Conservation (phyloP, 2,797 vertebrate species). For the Anableps anableps region DNA sequence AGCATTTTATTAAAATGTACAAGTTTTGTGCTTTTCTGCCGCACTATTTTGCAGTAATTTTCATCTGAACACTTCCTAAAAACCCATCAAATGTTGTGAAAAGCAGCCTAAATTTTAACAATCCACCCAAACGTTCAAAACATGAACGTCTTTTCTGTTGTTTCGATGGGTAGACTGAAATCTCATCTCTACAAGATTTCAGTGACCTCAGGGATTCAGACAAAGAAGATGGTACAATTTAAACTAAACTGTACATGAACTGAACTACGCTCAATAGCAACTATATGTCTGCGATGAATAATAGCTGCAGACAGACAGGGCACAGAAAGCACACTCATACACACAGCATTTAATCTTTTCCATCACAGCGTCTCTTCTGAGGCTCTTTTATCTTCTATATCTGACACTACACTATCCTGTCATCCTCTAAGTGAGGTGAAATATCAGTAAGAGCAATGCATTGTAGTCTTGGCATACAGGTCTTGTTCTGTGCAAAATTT, state of each 20-base stretch:
- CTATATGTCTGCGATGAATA: not conserved
- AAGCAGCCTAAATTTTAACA: too few relatives aligned
- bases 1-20: too few relatives aligned
- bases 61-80: too few relatives aligned
- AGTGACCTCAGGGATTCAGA: not conserved
- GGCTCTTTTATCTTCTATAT: conserved; percentile 2
- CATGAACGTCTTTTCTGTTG: not conserved
- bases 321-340: not conserved
- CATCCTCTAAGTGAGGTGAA: not conserved
- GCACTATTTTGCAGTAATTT: too few relatives aligned
- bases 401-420: not conserved
- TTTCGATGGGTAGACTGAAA: not conserved
- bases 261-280: not conserved
- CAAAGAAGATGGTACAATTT: not conserved
- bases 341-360: conserved; percentile 1
- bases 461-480: not conserved
- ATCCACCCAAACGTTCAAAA: too few relatives aligned
- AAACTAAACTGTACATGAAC: not conserved
- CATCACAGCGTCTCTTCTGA: not conserved
- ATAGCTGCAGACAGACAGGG: not conserved
- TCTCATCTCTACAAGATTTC: not conserved
- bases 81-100: too few relatives aligned
- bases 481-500: too few relatives aligned
- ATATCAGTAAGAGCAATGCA: not conserved
- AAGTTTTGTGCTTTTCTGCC: too few relatives aligned